These are phyloP conservation scores for Drosophila acutilabella DNA, from an alignment of 2,888 invertebrate genomes.

Conservation along the genomic window DNA sequence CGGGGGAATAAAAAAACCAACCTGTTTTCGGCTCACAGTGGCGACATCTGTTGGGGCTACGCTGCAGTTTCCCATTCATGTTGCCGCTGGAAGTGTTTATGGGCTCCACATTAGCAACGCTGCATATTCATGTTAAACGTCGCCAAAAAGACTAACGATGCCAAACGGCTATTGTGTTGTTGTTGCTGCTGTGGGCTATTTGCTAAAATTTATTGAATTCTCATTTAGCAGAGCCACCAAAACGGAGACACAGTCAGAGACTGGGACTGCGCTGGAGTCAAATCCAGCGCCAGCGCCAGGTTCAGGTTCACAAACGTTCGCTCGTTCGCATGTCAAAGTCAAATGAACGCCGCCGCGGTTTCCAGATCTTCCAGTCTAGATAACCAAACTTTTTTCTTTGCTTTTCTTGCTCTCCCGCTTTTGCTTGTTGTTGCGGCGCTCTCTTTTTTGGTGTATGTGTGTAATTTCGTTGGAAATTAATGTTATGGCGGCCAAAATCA, in stretches of 20 bases:
- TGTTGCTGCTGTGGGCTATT: conserved; percentile 54
- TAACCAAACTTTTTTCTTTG: conserved; percentile 63
- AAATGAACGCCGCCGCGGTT: conserved; percentile 57
- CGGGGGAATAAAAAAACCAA: conserved; percentile 27
- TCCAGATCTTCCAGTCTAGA: conserved; percentile 75
- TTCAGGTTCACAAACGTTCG: conserved; percentile 32
- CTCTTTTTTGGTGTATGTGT: conserved; percentile 47
- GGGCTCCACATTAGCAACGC: conserved; percentile 83
- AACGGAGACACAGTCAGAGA: conserved; percentile 10
- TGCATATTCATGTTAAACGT: conserved; percentile 83
- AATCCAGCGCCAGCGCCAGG: conserved; percentile 25
- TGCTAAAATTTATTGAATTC: conserved; percentile 83
- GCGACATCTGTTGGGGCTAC: conserved; percentile 60
- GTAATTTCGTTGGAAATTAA: conserved; percentile 78
- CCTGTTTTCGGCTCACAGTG: conserved; percentile 55
- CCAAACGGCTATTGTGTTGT: conserved; percentile 69
- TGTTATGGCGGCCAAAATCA: conserved; percentile 82
- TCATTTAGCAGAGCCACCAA: conserved; percentile 66
- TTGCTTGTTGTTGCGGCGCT: conserved; percentile 33
- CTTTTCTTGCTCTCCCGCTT: conserved; percentile 32
- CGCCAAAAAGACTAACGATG: conserved; percentile 76
- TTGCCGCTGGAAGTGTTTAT: conserved; percentile 82
- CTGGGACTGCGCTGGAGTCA: conserved; percentile 30
- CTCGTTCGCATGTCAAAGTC: conserved; percentile 58
- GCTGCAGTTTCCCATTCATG: conserved; percentile 65